Evolutionary conservation across 1,140 invertebrate species (phyloP).

Genomic region (Drosophila fuyamai): DNA sequence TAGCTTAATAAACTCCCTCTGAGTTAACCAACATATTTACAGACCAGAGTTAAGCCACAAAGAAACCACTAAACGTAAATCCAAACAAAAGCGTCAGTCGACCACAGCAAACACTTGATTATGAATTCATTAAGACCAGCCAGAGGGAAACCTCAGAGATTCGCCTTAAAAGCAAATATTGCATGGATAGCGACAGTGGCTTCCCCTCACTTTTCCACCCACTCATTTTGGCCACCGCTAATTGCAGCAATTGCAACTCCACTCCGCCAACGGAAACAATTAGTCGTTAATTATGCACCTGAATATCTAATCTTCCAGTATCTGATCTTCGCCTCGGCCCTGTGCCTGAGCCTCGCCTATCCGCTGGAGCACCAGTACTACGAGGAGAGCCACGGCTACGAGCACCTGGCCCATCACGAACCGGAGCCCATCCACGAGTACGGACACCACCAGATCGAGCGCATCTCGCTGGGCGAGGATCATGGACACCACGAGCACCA

Average conservation of each 20-base stretch:
- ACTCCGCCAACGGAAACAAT: constrained; percentile 58
- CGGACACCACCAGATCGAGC: constrained; percentile 77
- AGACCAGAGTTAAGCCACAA: constrained; percentile 8
- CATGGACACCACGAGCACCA: constrained; percentile 66
- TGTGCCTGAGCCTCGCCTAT: constrained; percentile 80
- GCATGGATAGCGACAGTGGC: constrained; percentile 7
- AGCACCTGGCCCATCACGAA: constrained; percentile 69
- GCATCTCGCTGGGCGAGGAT: constrained; percentile 77
- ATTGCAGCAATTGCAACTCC: constrained; percentile 45
- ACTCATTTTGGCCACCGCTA: constrained; percentile 36
- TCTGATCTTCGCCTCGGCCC: constrained; percentile 80
- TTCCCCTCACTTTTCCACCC: constrained; percentile 15
- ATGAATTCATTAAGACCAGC: constrained; percentile 38
- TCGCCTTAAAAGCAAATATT: constrained; percentile 20
- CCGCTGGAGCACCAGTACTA: constrained; percentile 81
- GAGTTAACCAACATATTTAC: constrained; percentile 15
- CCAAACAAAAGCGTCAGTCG: constrained; percentile 39
- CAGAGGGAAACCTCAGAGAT: constrained; percentile 20
- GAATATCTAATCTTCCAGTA: constrained; percentile 59
- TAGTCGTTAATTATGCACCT: constrained; percentile 68
- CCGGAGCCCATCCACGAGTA: constrained; percentile 67
- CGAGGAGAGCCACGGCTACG: constrained; percentile 73
- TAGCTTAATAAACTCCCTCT: constrained; percentile 7
- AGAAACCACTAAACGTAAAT: constrained; percentile 46
- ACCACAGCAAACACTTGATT: constrained; percentile 67